phyloP scores from a whole-genome alignment of 1,140 invertebrate genomes.

The Zaprionus tsacasi region DNA sequence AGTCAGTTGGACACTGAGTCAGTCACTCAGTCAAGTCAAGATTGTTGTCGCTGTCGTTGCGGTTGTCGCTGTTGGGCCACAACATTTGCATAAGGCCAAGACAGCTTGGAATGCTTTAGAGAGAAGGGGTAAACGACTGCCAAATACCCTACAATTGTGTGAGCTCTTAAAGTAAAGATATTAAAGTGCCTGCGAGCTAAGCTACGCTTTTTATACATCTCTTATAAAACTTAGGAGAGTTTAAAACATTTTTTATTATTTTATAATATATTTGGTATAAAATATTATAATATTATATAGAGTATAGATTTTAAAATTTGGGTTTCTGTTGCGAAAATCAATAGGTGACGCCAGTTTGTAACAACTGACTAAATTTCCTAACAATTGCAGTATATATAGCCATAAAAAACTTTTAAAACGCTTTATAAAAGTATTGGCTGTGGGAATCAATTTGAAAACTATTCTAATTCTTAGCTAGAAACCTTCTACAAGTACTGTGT shows the following conservation, averaged over 20 bases:
- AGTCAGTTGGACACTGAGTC: constrained; percentile 21
- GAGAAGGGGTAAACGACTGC: too few species aligned
- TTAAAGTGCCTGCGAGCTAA: not conserved
- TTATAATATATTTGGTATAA: too few species aligned
- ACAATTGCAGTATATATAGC: not conserved
- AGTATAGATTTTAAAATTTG: too few species aligned
- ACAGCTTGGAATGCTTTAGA: constrained; percentile 26
- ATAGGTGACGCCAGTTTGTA: too few species aligned
- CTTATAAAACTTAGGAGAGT: too few species aligned
- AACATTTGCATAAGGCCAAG: constrained; percentile 59
- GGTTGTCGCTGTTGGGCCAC: constrained; percentile 26
- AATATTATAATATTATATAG: too few species aligned
- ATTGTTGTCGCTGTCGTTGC: constrained; percentile 34
- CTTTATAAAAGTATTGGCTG: not conserved
- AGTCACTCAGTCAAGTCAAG: constrained; percentile 45
- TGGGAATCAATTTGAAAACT: not conserved
- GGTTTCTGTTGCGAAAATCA: too few species aligned
- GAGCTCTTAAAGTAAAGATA: not conserved
- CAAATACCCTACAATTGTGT: constrained; percentile 25
- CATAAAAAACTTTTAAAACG: not conserved
- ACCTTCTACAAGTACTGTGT: not conserved
- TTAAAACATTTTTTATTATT: too few species aligned
- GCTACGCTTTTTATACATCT: not conserved
- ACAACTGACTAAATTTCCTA: too few species aligned
- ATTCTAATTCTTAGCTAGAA: not conserved